These are phyloP conservation scores for Coregonus ussuriensis DNA, from an alignment of 2,797 vertebrate species.

Conservation along the genomic window DNA sequence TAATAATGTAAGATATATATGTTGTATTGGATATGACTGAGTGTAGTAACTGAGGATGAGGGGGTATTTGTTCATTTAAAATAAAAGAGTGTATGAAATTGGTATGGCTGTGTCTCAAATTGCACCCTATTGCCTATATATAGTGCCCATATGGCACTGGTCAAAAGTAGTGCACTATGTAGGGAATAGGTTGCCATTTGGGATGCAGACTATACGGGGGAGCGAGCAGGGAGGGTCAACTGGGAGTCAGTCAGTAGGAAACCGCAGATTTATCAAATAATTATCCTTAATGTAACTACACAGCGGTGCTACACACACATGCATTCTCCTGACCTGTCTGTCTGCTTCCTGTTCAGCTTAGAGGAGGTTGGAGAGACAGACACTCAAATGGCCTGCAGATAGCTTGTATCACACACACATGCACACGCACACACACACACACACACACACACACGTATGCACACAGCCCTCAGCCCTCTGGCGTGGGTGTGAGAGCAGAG, in stretches of 20 bases:
- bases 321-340: neutral
- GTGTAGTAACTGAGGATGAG: no score
- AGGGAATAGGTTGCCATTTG: no score
- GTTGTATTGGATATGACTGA: no score
- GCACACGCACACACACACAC: neutral
- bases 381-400: constrained; percentile 38
- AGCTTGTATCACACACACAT: constrained; percentile 44
- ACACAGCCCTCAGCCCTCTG: neutral
- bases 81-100: no score
- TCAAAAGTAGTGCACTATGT: no score
- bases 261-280: constrained; percentile 36
- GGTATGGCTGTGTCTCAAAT: no score
- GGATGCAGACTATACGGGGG: neutral
- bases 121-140: no score
- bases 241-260: constrained; percentile 22
- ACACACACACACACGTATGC: constrained; percentile 5
- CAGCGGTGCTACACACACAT: constrained; percentile 7
- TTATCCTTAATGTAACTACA: constrained; percentile 41
- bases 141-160: no score
- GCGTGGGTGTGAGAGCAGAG: constrained; percentile 19
- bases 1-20: no score
- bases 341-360: constrained; percentile 26
- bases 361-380: constrained; percentile 37
- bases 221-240: neutral
- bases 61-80: no score